Base-by-base conservation (phyloP, 2,113 vertebrate species). In the Petroica traversi region DNA sequence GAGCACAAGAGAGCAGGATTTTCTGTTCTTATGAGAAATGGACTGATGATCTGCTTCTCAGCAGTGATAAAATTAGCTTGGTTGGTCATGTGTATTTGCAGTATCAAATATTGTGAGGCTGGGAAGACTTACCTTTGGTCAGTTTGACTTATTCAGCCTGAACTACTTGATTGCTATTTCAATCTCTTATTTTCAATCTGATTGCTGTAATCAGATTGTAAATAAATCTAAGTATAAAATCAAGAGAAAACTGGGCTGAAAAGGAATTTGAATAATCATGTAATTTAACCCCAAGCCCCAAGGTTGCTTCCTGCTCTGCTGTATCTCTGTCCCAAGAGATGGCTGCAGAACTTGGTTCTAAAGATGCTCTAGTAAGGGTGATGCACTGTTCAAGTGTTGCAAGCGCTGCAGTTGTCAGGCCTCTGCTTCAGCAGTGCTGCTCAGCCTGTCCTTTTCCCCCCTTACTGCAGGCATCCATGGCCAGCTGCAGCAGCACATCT, bases 231-330 rank as follows among this genome's bases (percentile, higher is more conserved):
- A 85, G 55, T 72, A 75, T 19, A 85, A 94, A 41, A 68, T 69
- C 67, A 57, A 57, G 93, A 79, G 58, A 78, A 89, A 89, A 85
- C 17, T 45, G 31, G 20, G 45, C 57, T 82, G 81, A 87, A 57
- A 78, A 81, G 52, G 36, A 54, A 57, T 85, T 78, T 33, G 36
- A 85, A 57, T 1, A 0, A 78, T 46, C 7, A 5, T 11, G 25
- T 49, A 43, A 67, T 59, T 84, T 48, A 67, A 31, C 20, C 67
- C 45, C 54, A 57, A 57, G 13, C 28, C 36, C 36, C 17, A 69
- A 41, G n/a, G 31, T 8, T 67, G 26, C 33, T 41, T 85, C 36
- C 49, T 63, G 54, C 52, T 69, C n/a, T 10, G 22, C 38, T 1
- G 0, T 63, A 36, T 49, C 48, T 62, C 5, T n/a, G 26, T 82